Evolutionary conservation across 2,888 invertebrate genomes (phyloP).

Genomic region (Tetropium fuscum): DNA sequence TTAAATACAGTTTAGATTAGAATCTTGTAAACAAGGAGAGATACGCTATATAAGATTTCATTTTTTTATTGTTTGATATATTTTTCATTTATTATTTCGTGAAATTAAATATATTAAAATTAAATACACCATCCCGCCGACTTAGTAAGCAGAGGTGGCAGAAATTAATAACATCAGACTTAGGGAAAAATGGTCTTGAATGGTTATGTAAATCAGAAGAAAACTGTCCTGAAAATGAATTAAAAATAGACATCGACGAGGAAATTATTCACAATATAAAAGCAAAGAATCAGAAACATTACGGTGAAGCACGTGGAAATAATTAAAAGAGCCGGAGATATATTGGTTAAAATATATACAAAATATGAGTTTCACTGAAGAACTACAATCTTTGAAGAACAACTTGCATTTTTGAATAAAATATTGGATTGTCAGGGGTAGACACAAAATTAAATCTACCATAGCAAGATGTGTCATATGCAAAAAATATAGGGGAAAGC

Average conservation of each 20-base stretch:
- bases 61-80: too few species aligned
- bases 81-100: too few species aligned
- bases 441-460: background rate
- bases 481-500: background rate
- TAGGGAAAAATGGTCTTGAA: background rate
- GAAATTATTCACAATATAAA: background rate
- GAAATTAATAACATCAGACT: background rate
- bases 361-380: background rate
- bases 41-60: too few species aligned
- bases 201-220: background rate
- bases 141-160: background rate
- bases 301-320: background rate
- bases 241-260: background rate
- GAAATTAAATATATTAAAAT: too few species aligned
- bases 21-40: too few species aligned
- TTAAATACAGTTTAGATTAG: too few species aligned
- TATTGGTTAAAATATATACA: background rate
- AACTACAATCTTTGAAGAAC: background rate
- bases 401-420: background rate
- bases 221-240: background rate
- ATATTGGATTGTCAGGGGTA: background rate
- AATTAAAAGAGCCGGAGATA: background rate
- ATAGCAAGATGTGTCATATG: background rate
- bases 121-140: background rate
- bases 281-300: background rate